Base-by-base conservation (phyloP, 1,140 invertebrate species). In the Drosophila orena region DNA sequence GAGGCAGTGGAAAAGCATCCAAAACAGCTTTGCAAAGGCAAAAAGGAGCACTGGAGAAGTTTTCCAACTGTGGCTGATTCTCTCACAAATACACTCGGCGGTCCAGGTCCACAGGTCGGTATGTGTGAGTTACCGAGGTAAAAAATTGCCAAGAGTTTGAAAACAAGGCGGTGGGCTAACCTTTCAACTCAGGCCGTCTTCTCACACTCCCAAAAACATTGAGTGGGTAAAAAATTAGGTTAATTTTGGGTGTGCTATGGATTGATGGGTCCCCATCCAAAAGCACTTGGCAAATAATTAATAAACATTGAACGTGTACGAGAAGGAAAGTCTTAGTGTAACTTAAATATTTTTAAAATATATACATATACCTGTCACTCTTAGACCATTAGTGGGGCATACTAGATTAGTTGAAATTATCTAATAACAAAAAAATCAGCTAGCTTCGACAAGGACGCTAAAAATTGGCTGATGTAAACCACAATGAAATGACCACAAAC, bases 261-360 rank as follows among this genome's bases (percentile, higher is more conserved):
- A 86, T 86, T 88, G 79, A 86, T 86, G 83, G 60, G 72, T 61
- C n/a, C 34, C 70, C 79, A 85, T 86, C 79, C 62, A 77, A 83
- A 83, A 88, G 73, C 79, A 86, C 83, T 86, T 86, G 79, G 79
- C 83, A 79, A 89, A 88, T 88, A 86, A 88, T 86, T 86, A 89
- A 86, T 86, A 89, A 77, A 77, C 65, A 60, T 60, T 60, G 55
- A 54, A 47, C 30, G 56, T 59, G 54, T 3, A 6, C 2, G 8
- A 15, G 8, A 6, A 4, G 47, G 4, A 27, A 50, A 34, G 24
- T n/a, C n/a, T n/a, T 27, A 30, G 27, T 30, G 27, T 7, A 30
- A 30, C 7, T 1, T 30, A 8, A 24, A 24, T n/a, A n/a, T n/a
- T n/a, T n/a, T n/a, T n/a, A n/a, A n/a, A n/a, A n/a, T n/a, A n/a